These are phyloP conservation scores for Noctuana brunneofusca DNA, from an alignment of 2,888 invertebrate genomes.

Conservation along the genomic window DNA sequence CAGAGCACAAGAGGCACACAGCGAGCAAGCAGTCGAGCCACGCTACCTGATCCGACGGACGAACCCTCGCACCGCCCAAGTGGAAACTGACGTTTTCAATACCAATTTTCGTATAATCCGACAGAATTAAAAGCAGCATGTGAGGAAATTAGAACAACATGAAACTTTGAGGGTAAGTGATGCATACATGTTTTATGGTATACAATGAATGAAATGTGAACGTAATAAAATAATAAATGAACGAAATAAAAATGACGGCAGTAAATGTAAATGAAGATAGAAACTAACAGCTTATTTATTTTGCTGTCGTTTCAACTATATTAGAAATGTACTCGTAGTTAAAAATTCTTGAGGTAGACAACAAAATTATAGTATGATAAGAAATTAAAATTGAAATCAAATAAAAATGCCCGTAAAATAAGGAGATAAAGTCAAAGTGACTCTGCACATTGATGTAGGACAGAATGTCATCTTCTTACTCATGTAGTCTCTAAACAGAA, in stretches of 20 bases:
- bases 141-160: conserved; percentile 74
- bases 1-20: conserved; percentile 85
- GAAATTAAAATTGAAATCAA: conserved; percentile 42
- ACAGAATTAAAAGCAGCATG: conserved; percentile 77
- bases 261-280: not conserved
- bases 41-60: conserved; percentile 91
- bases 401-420: conserved; percentile 72
- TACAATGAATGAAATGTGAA: not conserved
- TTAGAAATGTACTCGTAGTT: not conserved
- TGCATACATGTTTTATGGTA: conserved; percentile 7
- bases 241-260: not conserved
- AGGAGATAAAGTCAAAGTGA: conserved; percentile 69
- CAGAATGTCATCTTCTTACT: conserved; percentile 74
- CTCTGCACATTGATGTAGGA: conserved; percentile 73
- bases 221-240: not conserved
- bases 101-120: conserved; percentile 62
- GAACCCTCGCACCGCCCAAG: conserved; percentile 80
- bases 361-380: not conserved
- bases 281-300: not conserved
- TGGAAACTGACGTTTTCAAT: conserved; percentile 75
- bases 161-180: conserved; percentile 45
- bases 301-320: too few relatives aligned
- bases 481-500: conserved; percentile 71
- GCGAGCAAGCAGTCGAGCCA: conserved; percentile 88
- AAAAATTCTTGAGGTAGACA: conserved; percentile 25